Conservation (phyloP, 2,113 vertebrate species). For the Turnix velox region DNA sequence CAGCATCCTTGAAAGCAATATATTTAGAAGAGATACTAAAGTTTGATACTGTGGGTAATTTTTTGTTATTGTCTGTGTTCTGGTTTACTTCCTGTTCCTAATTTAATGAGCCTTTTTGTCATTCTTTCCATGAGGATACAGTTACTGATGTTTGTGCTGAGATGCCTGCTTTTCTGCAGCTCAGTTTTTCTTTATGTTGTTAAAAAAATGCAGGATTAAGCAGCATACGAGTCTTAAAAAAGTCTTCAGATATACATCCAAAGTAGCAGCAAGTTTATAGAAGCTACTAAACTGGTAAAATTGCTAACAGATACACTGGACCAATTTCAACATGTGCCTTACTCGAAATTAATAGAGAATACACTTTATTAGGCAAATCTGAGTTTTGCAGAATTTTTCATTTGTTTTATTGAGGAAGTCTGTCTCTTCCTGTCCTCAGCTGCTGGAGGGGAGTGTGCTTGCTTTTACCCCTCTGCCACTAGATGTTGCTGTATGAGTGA, state of each 20-base stretch:
- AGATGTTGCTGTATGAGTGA: conserved; percentile 50
- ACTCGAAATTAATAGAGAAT: neutral
- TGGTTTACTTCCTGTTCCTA: neutral
- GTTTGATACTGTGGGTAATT: neutral
- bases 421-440: neutral
- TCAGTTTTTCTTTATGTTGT: neutral
- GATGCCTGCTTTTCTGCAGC: neutral
- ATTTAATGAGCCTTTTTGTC: neutral
- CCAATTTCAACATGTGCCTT: neutral
- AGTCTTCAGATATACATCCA: neutral
- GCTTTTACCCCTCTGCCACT: conserved; percentile 18
- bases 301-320: neutral
- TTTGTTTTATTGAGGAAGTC: neutral
- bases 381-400: neutral
- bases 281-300: neutral
- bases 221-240: neutral
- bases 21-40: neutral
- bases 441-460: neutral
- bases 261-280: neutral
- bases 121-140: neutral
- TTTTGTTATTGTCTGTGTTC: neutral
- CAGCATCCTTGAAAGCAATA: neutral
- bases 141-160: neutral
- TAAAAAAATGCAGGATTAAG: neutral
- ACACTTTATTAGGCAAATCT: neutral